Percentiles rank a stretch among this genome's conserved stretches.
Conservation (phyloP, 2,113 vertebrate genomes). For the Malurus cyaneus region DNA sequence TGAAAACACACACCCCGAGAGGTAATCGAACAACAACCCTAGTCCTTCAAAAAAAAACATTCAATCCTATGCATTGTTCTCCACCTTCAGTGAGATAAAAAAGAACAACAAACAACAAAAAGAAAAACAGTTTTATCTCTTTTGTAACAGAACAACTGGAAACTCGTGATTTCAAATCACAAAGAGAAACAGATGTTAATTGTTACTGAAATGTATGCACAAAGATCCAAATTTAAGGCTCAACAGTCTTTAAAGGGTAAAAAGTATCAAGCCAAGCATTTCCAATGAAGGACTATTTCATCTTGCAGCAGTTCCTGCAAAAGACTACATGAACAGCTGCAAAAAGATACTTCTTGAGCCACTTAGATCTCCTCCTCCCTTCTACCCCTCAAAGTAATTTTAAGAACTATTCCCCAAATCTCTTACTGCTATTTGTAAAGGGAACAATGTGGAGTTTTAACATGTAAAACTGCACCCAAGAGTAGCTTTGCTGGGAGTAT, state of each 20-base stretch:
- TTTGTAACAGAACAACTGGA: neutral
- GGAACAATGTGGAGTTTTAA: neutral
- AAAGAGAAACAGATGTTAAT: neutral
- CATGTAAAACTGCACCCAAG: neutral
- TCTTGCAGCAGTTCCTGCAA: neutral
- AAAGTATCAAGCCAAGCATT: neutral
- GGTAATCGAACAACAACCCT: no score
- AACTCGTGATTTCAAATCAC: neutral
- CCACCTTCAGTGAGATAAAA: no score
- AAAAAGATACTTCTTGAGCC: neutral
- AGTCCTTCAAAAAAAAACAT: no score
- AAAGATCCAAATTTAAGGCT: neutral
- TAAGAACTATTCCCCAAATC: neutral
- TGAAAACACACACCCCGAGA: no score
- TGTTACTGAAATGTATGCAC: neutral
- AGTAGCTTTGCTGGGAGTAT: neutral
- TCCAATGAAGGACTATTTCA: neutral
- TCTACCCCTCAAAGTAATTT: neutral
- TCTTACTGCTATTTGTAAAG: neutral
- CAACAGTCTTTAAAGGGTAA: neutral
- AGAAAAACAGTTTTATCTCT: neutral
- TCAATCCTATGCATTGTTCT: no score
- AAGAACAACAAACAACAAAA: no score
- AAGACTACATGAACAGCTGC: neutral
- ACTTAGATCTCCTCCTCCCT: neutral